Percentiles rank a stretch among this genome's conserved stretches.
Conservation (phyloP, 2,113 vertebrate genomes). For the Trichechus manatus region DNA sequence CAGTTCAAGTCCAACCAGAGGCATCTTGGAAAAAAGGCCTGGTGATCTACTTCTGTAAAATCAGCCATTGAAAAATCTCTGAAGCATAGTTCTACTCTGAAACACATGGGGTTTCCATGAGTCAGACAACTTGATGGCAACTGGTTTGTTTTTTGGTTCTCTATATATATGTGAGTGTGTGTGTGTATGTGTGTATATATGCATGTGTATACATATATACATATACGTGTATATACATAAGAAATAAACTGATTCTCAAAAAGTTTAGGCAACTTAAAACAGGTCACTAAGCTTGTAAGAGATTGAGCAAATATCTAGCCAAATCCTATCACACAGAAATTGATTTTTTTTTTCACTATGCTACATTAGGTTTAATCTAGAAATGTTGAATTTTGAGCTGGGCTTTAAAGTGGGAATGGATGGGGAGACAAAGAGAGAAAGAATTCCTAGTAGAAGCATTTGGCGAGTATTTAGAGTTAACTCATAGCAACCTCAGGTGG, state of each 20-base stretch:
- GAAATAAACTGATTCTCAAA: neutral
- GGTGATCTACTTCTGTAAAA: too few species aligned
- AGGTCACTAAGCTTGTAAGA: neutral
- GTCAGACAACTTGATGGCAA: too few species aligned
- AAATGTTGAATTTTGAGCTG: constrained; percentile 7
- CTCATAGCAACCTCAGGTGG: neutral
- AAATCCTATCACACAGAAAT: neutral
- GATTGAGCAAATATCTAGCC: neutral
- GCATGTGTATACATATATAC: too few species aligned
- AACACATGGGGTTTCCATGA: too few species aligned
- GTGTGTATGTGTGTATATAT: too few species aligned
- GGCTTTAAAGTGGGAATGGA: neutral
- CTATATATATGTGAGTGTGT: too few species aligned
- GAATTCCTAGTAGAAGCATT: neutral
- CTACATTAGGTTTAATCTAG: neutral
- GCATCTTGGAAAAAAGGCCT: too few species aligned
- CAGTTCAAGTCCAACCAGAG: too few species aligned
- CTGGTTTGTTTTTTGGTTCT: too few species aligned
- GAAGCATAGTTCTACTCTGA: too few species aligned
- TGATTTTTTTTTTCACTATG: neutral
- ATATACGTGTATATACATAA: too few species aligned
- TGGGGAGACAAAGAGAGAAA: neutral
- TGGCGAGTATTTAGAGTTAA: constrained; percentile 35
- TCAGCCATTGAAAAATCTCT: too few species aligned
- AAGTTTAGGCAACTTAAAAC: neutral